Base-by-base conservation (phyloP, 1,140 invertebrate genomes). In the Propsilocerus akamusi region DNA sequence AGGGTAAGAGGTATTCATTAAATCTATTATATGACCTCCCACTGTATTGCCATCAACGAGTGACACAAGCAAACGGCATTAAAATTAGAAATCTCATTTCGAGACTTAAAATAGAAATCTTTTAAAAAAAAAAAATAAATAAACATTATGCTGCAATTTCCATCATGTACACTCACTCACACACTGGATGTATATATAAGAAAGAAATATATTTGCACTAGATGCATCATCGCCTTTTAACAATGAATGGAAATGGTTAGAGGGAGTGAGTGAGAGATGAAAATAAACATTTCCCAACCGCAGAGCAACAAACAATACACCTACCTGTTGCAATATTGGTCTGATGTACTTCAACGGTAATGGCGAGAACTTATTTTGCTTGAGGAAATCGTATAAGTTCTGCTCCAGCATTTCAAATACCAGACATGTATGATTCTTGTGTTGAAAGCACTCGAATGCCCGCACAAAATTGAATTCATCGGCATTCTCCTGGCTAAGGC, bases 381-480 rank as follows among this genome's bases (percentile, higher is more conserved):
- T 99, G 48, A 99, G 79, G 70, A 98, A 99, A 74, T 99, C 97
- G 70, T 99, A 99, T 49, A 99, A 75, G 72, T 99, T 99, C 72
- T 99, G 96, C 66, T 99, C 96, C 54, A 99, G 77, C 94, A 99
- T 98, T 71, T 99, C 96, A 69, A 99, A 99, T 57, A 99, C 97
- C 65, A 99, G 75, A 70, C 96, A 99, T 24, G 96, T 99, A 71
- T 99, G 96, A 63, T 94, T 97, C 68, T 97, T 97, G 72, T 99
- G 96, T 69, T 97, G 91, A 70, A 99, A 99, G 72, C 95, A 99
- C 70, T 99, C 97, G 68, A 92, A 97, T 11, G 95, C 96, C 51
- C 96, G 88, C 52, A 99, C 96, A 77, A 99, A 99, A 72, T 99
- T 99, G 74, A 90, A 92, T 73, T 98, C 94, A 68, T 99, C 97